Conservation (phyloP, 2,113 vertebrate genomes). For the Nothoprocta perdicaria region DNA sequence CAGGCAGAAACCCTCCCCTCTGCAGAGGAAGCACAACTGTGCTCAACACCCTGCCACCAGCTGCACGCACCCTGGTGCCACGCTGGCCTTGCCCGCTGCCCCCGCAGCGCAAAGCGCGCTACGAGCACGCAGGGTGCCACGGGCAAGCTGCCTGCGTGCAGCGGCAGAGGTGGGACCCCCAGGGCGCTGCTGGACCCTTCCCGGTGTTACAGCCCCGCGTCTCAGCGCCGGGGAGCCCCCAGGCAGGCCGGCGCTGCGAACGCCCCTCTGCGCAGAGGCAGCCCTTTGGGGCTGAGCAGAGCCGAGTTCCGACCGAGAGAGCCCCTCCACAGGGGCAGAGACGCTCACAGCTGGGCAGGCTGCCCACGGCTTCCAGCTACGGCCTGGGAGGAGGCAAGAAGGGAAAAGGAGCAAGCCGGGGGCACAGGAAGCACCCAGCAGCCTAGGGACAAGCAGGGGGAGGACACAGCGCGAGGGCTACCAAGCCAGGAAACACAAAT, state of each 20-base stretch:
- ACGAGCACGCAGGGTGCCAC: neutral
- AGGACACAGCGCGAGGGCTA: neutral
- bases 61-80: fast-evolving
- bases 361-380: too few relatives aligned
- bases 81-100: neutral
- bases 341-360: too few relatives aligned
- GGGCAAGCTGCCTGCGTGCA: neutral
- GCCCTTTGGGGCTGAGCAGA: too few relatives aligned
- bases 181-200: neutral
- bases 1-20: neutral
- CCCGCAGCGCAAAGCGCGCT: neutral
- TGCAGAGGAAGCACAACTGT: neutral
- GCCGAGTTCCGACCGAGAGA: too few relatives aligned
- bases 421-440: neutral
- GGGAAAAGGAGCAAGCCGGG: too few relatives aligned
- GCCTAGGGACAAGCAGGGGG: neutral
- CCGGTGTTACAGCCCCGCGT: fast-evolving
- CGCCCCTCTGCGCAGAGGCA: too few relatives aligned
- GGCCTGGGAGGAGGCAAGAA: too few relatives aligned
- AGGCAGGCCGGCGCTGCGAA: too few relatives aligned
- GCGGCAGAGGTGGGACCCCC: neutral
- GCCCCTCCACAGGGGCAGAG: too few relatives aligned
- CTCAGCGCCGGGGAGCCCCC: neutral
- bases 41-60: neutral
- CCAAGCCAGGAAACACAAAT: neutral